Conservation (phyloP, 2,113 vertebrate species). For the Plecturocebus donacophilus region DNA sequence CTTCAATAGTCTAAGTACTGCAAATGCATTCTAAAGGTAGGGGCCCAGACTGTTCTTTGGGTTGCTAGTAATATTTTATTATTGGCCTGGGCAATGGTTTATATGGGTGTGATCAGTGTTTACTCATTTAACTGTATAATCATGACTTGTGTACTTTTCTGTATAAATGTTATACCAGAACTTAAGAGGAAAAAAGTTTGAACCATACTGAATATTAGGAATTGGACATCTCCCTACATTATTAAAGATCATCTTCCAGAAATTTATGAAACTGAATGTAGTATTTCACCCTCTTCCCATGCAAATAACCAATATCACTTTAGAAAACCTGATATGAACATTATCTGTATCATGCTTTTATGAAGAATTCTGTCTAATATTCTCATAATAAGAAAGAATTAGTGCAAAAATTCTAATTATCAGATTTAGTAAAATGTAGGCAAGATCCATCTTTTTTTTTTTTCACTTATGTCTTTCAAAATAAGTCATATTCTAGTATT, state of each 20-base stretch:
- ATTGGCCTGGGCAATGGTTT: not conserved
- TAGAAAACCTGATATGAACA: not conserved
- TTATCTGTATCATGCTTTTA: not conserved
- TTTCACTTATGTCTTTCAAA: not conserved
- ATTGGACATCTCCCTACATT: not conserved
- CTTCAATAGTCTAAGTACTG: not conserved
- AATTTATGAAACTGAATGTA: not conserved
- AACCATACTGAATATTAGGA: not conserved
- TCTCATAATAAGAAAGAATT: not conserved
- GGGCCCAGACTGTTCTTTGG: not conserved
- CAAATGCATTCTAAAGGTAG: not conserved
- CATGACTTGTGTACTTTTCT: not conserved
- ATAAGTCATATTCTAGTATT: not conserved
- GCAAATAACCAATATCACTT: not conserved
- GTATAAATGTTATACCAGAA: not conserved
- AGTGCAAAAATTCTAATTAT: not conserved
- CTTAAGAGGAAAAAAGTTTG: not conserved
- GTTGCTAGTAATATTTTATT: not conserved
- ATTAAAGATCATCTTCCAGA: not conserved
- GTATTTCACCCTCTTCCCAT: not conserved
- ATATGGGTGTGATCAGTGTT: not conserved
- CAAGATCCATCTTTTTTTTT: not conserved
- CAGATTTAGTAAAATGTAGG: not conserved
- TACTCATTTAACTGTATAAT: not conserved
- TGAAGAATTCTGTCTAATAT: not conserved